These are phyloP conservation scores for Lanistes nyassanus DNA, from an alignment of 1,140 invertebrate genomes.

Conservation along the genomic window DNA sequence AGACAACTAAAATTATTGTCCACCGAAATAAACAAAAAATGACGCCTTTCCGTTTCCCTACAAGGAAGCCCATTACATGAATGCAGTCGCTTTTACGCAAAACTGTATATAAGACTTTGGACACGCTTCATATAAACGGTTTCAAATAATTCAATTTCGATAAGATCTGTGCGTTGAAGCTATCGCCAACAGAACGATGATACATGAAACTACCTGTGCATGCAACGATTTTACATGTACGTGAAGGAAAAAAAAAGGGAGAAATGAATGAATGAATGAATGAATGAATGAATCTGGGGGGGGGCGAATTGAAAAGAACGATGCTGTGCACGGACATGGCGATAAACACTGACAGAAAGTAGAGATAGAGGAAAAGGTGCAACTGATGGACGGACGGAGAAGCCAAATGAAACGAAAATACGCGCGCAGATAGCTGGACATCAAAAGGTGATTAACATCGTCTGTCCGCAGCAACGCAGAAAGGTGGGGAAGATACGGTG, in stretches of 20 bases:
- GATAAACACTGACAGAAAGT: conserved; percentile 6
- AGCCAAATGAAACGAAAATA: not conserved
- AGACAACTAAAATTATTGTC: not conserved
- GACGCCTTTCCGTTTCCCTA: not conserved
- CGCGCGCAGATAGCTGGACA: not conserved
- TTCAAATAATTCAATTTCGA: too few species aligned
- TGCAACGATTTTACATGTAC: too few species aligned
- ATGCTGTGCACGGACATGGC: not conserved
- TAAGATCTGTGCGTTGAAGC: too few species aligned
- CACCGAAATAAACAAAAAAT: not conserved
- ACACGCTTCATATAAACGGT: too few species aligned
- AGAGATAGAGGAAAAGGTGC: not conserved
- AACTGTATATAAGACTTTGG: too few species aligned
- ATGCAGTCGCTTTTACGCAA: too few species aligned
- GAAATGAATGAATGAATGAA: not conserved
- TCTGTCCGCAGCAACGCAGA: too few species aligned
- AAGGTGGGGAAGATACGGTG: not conserved
- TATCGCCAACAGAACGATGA: too few species aligned
- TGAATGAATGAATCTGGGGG: not conserved
- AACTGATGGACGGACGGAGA: not conserved
- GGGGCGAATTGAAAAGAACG: not conserved
- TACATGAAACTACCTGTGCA: too few species aligned
- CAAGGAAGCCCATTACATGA: too few species aligned
- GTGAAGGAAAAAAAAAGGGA: not conserved
- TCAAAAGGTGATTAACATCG: too few species aligned